Evolutionary conservation across 1,140 invertebrate species (phyloP), one percentile per base, ranked within the genome.

Genomic region (Musca domestica): DNA sequence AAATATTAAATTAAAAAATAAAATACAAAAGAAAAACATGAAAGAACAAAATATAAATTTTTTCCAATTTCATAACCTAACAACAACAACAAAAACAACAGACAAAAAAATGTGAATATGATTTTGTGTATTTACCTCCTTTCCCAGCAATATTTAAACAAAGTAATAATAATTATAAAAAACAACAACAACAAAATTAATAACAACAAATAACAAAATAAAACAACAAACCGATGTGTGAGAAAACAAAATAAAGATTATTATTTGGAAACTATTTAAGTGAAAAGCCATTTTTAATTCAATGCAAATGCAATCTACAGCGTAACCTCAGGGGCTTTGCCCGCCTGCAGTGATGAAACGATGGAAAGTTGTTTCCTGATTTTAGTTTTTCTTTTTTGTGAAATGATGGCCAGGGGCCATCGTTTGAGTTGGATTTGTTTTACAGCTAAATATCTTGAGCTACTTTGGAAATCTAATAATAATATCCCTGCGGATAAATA

Each of bases 101-200:
- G 20, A 3, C 12, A 56, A 27, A 41, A 61, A 41, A 61, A 19
- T 61, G 56, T 61, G 56, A 61, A 41, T 41, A 61, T 61, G 19
- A 61, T 61, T 61, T 61, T 61, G 56, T 61, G 56, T 61, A 61
- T 61, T 30, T 61, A 61, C 56, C 27, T 61, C 34, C 34, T 41
- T 41, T 61, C 20, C 56, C 56, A 61, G 56, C 27, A 61, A 61
- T 61, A 61, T 61, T 61, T 12, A 3, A 61, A 61, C 20, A 56
- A 56, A 58, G 9, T 34, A 61, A n/a, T 34, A 61, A 41, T 20
- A 23, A 34, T 12, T 12, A 61, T 27, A 61, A 61, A 61, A 61
- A 61, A 41, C 27, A 61, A 61, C 14, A 61, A 61, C 25, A 27
- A 58, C n/a, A 58, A 58, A 58, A 9, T n/a, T 27, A 23, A 52